Base-by-base conservation (phyloP, 1,140 invertebrate genomes). In the Drosophila malerkotliana region DNA sequence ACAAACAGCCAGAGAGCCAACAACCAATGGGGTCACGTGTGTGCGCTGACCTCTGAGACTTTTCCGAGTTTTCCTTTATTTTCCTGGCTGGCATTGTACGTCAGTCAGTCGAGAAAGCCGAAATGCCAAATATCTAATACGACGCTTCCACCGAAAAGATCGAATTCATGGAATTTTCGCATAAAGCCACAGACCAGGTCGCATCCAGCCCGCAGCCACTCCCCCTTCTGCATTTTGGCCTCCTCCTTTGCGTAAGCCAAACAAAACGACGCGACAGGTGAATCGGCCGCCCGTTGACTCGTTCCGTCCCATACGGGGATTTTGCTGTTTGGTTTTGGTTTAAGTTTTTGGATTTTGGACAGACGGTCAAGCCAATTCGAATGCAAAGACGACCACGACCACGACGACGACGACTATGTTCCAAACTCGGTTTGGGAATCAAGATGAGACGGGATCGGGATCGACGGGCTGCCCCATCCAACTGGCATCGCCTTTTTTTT, bases 131-230 rank as follows among this genome's bases (percentile, higher is more conserved):
- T 87, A 87, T 87, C 82, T 87, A 87, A 87, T 83, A 72, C 44
- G 44, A 47, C 79, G 82, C 79, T 88, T 82, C 75, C 67, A 85
- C 64, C 82, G 80, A 87, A 87, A 79, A 75, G 83, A 82, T 88
- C 83, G 78, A 71, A 87, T 88, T 88, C 82, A 87, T 88, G 83
- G 83, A 87, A 87, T 87, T 75, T 74, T 87, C 80, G 76, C 79
- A 82, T 82, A 77, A 82, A 69, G 72, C 66, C 44, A 63, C 58
- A 72, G 64, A 83, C 74, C 74, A 60, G 53, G 57, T 73, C 58
- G 59, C 59, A 60, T 28, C 44, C 28, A 12, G 60, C 39, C 15
- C n/a, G 21, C 54, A 26, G 12, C 48, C 54, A 15, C 58, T 51
- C 56, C 63, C 67, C 67, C 78, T 56, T 34, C 28, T 32, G 26